Base-by-base conservation (phyloP, 2,888 invertebrate genomes). In the Nephrotoma guestfalica region DNA sequence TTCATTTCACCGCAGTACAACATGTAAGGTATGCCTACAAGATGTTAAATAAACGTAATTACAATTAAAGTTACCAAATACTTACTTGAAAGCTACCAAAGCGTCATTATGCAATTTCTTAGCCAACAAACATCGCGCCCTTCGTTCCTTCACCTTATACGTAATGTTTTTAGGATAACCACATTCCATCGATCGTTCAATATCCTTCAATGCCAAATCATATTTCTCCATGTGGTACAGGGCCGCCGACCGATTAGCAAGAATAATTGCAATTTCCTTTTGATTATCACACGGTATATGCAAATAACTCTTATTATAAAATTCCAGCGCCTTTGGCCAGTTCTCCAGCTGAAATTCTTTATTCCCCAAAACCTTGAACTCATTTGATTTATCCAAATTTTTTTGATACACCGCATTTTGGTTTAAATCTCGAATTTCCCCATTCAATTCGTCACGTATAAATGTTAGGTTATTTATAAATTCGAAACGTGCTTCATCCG, bases 221-320 rank as follows among this genome's bases (percentile, higher is more conserved):
- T 93, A 94, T 88, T 94, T 93, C 87, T 94, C 92, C 90, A 96
- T 90, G 89, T 96, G 96, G 89, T 95, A 96, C 51, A 96, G 92
- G 0, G 95, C 93, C 0, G 97, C 97, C 43, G 97, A 97, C 9
- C 97, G 93, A 90, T 97, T 97, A 0, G 96, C 96, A 88, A 95
- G 92, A 5, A 96, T 92, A 71, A 96, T 94, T 0, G 96, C 93
- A 4, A 95, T 90, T 86, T 96, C 94, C 88, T 92, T 91, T 87
- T 91, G 93, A 91, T 94, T 93, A 88, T 94, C 93, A 87, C 93
- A 93, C 11, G 96, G 96, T 90, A 95, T 92, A 86, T 93, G 91
- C 41, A 95, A 90, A 89, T 96, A 94, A 88, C 95, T 94, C 88
- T 93, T 93, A 87, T 94, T 95, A 90, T 97, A 97, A 83, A 94